Evolutionary conservation across 2,113 vertebrate genomes (phyloP), one percentile per base, ranked within the genome.

Genomic region (Megalops atlanticus): DNA sequence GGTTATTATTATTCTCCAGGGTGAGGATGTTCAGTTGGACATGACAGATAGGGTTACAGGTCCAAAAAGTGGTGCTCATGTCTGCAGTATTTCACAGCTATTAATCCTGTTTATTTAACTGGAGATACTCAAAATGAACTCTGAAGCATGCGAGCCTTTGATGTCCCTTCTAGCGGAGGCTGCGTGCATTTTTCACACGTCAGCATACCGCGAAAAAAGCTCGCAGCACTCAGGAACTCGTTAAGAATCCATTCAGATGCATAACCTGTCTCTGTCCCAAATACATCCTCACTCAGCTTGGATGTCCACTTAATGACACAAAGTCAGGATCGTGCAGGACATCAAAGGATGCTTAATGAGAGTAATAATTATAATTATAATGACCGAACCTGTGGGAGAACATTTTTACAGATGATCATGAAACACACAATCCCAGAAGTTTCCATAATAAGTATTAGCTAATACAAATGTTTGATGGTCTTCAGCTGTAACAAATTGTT

Each of bases 121-220:
- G 36, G 31, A 70, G 47, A 40, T 39, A 15, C 38, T 78, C 8
- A n/a, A 35, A 45, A 85, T 81, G 82, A 83, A 85, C 82, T 24
- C 73, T 49, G 64, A 45, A 43, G 74, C 77, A 54, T 77, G 52
- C 4, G 68, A 74, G 3, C 69, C 79, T 88, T 86, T 84, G 54
- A 86, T 83, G 78, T 82, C 79, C 52, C 68, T 64, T 77, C 41
- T 58, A 64, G 54, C 74, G 64, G 81, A 81, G 88, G 83, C 82
- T 80, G 69, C 78, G 73, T 76, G 87, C 77, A 86, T 84, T 81
- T 75, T 80, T 76, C 74, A 87, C 74, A 83, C 87, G 83, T 89
- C 77, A 82, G 86, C 79, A 82, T 81, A 76, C 74, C 83, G 69
- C 82, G 80, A 80, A 64, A 85, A 87, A 88, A 74, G 72, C 10